Evolutionary conservation across 1,140 invertebrate species (phyloP), one percentile per base, ranked within the genome.

Genomic region (Drosophila setifemur): DNA sequence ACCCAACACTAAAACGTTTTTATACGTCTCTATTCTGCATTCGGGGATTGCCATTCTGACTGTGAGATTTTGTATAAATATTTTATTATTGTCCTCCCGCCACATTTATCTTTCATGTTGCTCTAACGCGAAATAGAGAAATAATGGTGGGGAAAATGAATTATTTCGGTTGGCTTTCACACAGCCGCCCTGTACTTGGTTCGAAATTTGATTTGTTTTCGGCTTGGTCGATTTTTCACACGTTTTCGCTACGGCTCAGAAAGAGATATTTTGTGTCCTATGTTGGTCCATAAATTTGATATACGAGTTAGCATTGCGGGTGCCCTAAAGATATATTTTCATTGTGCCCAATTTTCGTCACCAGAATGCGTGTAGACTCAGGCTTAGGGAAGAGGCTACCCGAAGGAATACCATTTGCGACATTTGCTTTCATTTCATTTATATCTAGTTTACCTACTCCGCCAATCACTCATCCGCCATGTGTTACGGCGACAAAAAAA

Each of bases 21-120:
- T 44, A 23, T 37, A 25, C 28, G 31, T 61, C n/a, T n/a, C 35
- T 26, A 37, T 57, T 28, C 16, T 31, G 12, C 39, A 37, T 47
- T 40, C 8, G 31, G 16, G 19, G 60, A 23, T 40, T n/a, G n/a
- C n/a, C n/a, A n/a, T n/a, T n/a, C n/a, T n/a, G n/a, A n/a, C 39
- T 44, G 2, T 14, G 19, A 23, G 11, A 19, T 67, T 44, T 68
- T 42, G 29, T 35, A 49, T 58, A 70, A 58, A 70, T 70, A 70
- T 70, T 70, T 70, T 69, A 70, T 70, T 43, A 43, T 47, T 42
- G 12, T 31, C 18, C 18, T 42, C 43, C 11, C n/a, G 29, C 29
- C 43, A 29, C 52, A 70, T 70, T 60, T 70, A 70, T 70, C 66
- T 70, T 68, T 29, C 42, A 33, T 28, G 21, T 25, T 25, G 6